Conservation (phyloP, 23 tunicate species). For the Ciona savignyi region DNA sequence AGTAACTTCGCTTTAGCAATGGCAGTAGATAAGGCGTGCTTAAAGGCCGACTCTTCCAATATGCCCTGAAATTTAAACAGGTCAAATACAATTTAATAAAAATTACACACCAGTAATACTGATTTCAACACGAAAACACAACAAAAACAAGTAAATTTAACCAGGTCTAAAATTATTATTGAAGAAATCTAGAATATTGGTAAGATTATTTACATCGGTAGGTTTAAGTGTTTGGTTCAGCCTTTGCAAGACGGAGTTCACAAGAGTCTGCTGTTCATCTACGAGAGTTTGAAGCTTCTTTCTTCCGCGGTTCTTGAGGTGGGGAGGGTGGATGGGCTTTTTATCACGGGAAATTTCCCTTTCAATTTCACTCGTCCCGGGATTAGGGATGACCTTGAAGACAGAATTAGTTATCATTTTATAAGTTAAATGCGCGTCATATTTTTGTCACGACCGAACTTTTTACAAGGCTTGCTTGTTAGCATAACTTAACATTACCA, state of each 20-base stretch:
- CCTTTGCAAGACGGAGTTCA: slow-evolving; percentile 44
- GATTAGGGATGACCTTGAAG: background rate
- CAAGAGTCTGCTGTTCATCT: slow-evolving; percentile 50
- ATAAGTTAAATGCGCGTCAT: too few species aligned
- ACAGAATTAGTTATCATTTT: too few species aligned
- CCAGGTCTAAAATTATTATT: background rate
- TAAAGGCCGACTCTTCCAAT: slow-evolving; percentile 5
- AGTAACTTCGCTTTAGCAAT: slow-evolving; percentile 40
- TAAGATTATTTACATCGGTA: background rate
- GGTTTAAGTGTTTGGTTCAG: slow-evolving; percentile 1
- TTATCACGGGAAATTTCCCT: background rate
- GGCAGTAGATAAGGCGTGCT: slow-evolving; percentile 42
- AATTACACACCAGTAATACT: background rate
- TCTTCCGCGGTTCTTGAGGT: slow-evolving; percentile 55
- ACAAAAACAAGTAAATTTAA: too few species aligned
- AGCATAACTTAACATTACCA: too few species aligned
- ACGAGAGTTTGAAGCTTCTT: slow-evolving; percentile 46
- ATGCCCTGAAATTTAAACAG: too few species aligned
- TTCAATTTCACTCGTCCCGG: background rate
- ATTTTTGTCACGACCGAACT: too few species aligned
- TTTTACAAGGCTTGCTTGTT: too few species aligned
- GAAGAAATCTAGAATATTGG: too few species aligned
- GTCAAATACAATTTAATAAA: too few species aligned
- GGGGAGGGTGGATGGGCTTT: slow-evolving; percentile 60
- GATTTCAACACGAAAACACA: background rate